Conservation (phyloP, 2,797 vertebrate genomes). For the Notolepis coatsorum region DNA sequence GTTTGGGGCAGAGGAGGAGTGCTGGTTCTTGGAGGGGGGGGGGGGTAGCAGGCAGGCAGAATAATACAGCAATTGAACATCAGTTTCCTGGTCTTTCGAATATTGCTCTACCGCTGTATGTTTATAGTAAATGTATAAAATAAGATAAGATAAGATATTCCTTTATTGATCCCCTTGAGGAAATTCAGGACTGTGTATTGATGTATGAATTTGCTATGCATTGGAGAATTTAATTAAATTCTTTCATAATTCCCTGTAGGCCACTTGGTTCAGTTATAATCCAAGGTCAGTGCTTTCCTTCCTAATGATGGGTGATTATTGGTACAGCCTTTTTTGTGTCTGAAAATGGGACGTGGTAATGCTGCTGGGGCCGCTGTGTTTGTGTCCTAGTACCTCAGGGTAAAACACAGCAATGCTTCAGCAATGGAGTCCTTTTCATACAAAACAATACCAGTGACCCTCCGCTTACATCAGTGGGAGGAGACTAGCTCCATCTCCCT, state of each 20-base stretch:
- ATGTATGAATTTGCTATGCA: too few species aligned
- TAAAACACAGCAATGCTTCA: constrained; percentile 24
- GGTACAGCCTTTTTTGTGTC: background rate
- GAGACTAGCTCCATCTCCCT: constrained; percentile 33
- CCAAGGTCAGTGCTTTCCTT: background rate
- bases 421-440: constrained; percentile 24
- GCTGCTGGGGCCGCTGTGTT: constrained; percentile 7
- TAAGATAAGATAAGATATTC: too few species aligned
- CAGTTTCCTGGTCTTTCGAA: too few species aligned
- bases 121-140: too few species aligned
- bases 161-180: too few species aligned
- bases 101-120: too few species aligned
- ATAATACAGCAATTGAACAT: too few species aligned
- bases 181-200: too few species aligned
- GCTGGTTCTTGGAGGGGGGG: too few species aligned
- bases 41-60: too few species aligned
- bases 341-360: background rate
- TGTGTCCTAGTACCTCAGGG: background rate
- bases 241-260: background rate
- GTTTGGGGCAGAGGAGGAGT: too few species aligned
- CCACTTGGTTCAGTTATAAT: background rate
- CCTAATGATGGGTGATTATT: background rate
- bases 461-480: constrained; percentile 55
- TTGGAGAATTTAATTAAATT: background rate
- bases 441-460: constrained; percentile 28